These are phyloP conservation scores for Hylyphantes graminicola DNA, from an alignment of 1,140 invertebrate species.

Conservation along the genomic window DNA sequence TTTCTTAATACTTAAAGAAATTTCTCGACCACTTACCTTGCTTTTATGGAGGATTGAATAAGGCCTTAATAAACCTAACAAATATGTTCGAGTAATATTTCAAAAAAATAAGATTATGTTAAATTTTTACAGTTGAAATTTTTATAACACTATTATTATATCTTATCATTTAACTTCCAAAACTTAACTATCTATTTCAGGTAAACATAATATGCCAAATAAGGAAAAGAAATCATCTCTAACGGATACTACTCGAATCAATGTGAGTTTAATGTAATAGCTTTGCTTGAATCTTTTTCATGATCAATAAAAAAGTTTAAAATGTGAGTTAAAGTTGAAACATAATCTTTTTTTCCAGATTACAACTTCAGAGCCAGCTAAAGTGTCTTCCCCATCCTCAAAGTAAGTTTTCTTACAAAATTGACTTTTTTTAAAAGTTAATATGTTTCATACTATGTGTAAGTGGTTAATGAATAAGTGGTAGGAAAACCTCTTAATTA, in stretches of 20 bases:
- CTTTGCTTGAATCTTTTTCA: background rate
- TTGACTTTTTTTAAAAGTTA: slow-evolving; percentile 2
- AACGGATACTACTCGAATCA: slow-evolving; percentile 12
- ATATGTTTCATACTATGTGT: too few relatives aligned
- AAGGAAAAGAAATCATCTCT: slow-evolving; percentile 52
- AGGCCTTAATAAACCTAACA: too few relatives aligned
- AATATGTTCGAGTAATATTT: too few relatives aligned
- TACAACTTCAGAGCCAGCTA: slow-evolving; percentile 11
- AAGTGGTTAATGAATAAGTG: too few relatives aligned
- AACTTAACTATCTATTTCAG: slow-evolving; percentile 9
- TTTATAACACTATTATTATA: too few relatives aligned
- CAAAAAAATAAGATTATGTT: too few relatives aligned
- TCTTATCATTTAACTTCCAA: too few relatives aligned
- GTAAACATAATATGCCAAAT: slow-evolving; percentile 35
- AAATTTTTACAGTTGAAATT: too few relatives aligned
- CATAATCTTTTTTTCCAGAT: background rate
- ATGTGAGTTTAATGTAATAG: slow-evolving; percentile 28
- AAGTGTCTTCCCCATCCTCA: slow-evolving; percentile 16
- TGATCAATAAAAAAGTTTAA: background rate
- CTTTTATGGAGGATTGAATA: too few relatives aligned
- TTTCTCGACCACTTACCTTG: too few relatives aligned
- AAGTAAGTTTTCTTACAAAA: slow-evolving; percentile 9
- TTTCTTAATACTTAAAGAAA: too few relatives aligned
- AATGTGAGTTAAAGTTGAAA: background rate
- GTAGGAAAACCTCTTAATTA: too few relatives aligned